Evolutionary conservation across 2,113 vertebrate genomes (phyloP).

Genomic region (Phalacrocorax pelagicus): DNA sequence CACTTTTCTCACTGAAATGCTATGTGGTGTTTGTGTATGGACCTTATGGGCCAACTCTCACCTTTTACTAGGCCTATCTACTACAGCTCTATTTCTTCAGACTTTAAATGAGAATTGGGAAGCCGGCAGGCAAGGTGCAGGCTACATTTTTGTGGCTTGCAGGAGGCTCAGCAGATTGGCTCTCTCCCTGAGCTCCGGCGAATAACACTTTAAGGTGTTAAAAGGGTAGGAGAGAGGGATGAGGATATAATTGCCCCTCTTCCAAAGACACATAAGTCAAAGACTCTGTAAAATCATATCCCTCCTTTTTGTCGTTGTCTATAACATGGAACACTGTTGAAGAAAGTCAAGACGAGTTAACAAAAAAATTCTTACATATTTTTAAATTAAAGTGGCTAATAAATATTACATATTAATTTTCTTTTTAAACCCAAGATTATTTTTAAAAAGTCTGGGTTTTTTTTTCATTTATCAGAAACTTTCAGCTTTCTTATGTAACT

Average conservation of each 20-base stretch:
- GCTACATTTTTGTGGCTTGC: background rate
- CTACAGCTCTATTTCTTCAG: background rate
- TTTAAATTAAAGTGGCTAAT: background rate
- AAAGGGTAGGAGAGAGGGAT: background rate
- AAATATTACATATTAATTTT: background rate
- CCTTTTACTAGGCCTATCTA: background rate
- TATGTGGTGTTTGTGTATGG: background rate
- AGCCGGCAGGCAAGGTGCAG: background rate
- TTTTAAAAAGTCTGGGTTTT: accelerated
- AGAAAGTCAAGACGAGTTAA: background rate
- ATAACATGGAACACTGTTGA: background rate
- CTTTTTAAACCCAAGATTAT: background rate
- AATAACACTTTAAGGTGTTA: background rate
- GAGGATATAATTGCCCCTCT: background rate
- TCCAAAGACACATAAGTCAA: background rate
- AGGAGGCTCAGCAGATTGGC: background rate
- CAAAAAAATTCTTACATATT: background rate
- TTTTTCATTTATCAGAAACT: background rate
- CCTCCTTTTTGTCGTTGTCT: background rate
- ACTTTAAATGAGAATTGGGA: background rate
- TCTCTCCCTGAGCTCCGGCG: background rate
- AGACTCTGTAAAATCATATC: background rate
- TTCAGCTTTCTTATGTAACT: background rate
- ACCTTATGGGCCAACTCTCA: background rate
- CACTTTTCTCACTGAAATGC: background rate